Evolutionary conservation across 2,888 invertebrate species (phyloP).

Genomic region (Acleris literana): DNA sequence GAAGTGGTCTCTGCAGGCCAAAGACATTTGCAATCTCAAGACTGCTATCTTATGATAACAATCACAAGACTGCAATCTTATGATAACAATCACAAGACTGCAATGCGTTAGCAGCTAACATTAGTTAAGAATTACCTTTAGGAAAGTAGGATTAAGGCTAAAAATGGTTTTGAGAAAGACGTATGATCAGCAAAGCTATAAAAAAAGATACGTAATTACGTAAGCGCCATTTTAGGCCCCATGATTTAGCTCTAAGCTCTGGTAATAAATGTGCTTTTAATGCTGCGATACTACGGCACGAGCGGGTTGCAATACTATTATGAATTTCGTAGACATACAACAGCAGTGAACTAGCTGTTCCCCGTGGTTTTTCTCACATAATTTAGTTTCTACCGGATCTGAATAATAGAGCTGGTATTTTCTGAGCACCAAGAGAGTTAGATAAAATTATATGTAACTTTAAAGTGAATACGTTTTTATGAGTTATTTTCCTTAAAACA

Average conservation of each 20-base stretch:
- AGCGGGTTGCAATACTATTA: conserved; percentile 64
- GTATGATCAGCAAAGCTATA: not conserved
- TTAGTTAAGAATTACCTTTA: not conserved
- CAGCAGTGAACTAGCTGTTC: conserved; percentile 18
- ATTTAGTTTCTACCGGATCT: not conserved
- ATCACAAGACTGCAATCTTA: too few species aligned
- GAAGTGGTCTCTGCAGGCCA: too few species aligned
- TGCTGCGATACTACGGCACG: conserved; percentile 73
- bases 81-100: too few species aligned
- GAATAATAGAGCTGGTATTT: too few species aligned
- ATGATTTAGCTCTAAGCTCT: conserved; percentile 69
- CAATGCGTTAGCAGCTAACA: too few species aligned
- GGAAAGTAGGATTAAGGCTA: not conserved
- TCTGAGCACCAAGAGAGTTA: too few species aligned
- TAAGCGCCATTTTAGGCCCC: conserved; percentile 62
- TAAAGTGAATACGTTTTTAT: too few species aligned
- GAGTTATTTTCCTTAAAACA: too few species aligned
- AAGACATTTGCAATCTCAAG: too few species aligned
- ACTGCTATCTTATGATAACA: too few species aligned
- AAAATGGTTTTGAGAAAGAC: too few species aligned
- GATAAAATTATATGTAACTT: too few species aligned
- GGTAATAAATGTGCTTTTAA: conserved; percentile 81
- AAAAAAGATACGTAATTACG: conserved; percentile 12
- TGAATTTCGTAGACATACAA: conserved; percentile 59
- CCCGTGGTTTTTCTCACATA: conserved; percentile 1